These are phyloP conservation scores for Ichneumoninae sp. DNA, from an alignment of 2,888 invertebrate genomes.

Conservation along the genomic window DNA sequence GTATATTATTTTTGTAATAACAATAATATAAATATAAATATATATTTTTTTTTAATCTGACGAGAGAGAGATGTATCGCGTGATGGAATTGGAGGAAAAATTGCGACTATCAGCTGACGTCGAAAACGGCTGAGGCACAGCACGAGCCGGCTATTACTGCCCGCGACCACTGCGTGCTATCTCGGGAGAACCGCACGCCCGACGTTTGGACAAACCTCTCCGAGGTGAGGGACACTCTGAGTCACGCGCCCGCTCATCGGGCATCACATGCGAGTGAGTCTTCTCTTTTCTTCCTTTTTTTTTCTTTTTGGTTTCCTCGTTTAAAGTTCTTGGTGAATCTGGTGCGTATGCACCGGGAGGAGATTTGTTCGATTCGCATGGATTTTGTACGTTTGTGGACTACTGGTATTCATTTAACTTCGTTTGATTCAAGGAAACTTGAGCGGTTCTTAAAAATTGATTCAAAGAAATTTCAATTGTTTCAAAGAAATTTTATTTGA, in stretches of 20 bases:
- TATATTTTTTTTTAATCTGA: no score
- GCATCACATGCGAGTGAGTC: conserved; percentile 1
- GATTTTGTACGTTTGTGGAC: neutral
- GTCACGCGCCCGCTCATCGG: conserved; percentile 14
- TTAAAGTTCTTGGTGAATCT: neutral
- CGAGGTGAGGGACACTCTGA: conserved; percentile 22
- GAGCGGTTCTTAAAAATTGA: neutral
- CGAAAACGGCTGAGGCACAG: conserved; percentile 22
- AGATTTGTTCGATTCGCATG: neutral
- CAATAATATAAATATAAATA: no score
- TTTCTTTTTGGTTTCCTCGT: neutral
- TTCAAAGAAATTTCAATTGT: no score
- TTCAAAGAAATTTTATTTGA: no score
- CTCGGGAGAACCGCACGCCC: conserved; percentile 6
- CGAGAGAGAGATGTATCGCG: conserved; percentile 3
- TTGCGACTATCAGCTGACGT: conserved; percentile 12
- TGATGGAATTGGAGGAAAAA: neutral
- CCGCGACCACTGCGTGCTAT: conserved; percentile 26
- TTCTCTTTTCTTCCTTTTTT: neutral
- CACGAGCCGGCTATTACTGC: conserved; percentile 34
- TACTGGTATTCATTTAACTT: neutral
- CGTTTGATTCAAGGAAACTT: neutral
- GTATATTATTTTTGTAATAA: no score
- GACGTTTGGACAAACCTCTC: conserved; percentile 6
- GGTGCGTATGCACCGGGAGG: neutral